A percentile compares a stretch with the other conserved stretches of the same genome.
Evolutionary conservation across 2,888 invertebrate genomes (phyloP).

Genomic region (Timema podura): DNA sequence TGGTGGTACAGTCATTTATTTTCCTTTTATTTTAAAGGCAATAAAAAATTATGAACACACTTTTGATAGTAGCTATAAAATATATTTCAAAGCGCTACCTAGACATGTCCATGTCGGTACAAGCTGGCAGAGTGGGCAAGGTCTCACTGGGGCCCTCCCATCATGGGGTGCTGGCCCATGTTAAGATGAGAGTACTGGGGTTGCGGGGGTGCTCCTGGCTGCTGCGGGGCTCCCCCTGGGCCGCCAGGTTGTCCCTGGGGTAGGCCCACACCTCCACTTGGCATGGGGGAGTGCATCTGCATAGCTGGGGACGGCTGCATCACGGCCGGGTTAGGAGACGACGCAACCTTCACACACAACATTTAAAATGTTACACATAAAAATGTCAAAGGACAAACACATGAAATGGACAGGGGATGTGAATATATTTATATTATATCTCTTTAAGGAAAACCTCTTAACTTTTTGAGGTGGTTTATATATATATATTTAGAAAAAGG

Average conservation of each 20-base stretch:
- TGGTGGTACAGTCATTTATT: too few species aligned
- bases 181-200: conserved; percentile 27
- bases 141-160: conserved; percentile 27
- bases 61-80: too few species aligned
- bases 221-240: conserved; percentile 24
- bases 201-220: conserved; percentile 24
- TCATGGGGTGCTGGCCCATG: conserved; percentile 36
- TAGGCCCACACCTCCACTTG: conserved; percentile 39
- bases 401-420: background rate
- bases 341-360: conserved; percentile 43
- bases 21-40: too few species aligned
- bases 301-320: conserved; percentile 53
- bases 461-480: too few species aligned
- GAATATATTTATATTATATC: too few species aligned
- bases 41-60: too few species aligned
- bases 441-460: too few species aligned
- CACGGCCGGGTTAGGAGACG: conserved; percentile 46
- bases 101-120: too few species aligned
- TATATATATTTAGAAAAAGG: too few species aligned
- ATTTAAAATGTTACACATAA: conserved; percentile 21
- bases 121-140: too few species aligned
- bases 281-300: conserved; percentile 58
- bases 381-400: background rate
- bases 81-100: too few species aligned
- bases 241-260: conserved; percentile 22